Evolutionary conservation across 2,113 vertebrate genomes (phyloP).

Genomic region (Microtus ochrogaster): DNA sequence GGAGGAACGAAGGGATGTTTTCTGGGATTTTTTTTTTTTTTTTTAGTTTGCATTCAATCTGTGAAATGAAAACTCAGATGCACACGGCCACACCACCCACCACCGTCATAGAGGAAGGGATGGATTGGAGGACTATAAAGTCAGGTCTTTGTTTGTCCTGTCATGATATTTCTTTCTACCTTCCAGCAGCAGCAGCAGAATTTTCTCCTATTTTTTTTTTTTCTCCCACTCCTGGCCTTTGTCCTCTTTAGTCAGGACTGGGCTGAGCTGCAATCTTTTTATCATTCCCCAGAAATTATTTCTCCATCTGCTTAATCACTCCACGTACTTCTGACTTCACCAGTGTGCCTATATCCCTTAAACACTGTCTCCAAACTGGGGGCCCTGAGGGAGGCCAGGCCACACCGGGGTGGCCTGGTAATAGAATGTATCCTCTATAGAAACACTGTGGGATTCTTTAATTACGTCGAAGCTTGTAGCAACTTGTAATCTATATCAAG

Average conservation of each 20-base stretch:
- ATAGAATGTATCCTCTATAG: neutral
- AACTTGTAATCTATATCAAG: neutral
- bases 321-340: slow-evolving; percentile 51
- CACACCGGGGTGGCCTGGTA: accelerated
- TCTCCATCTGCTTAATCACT: slow-evolving; percentile 58
- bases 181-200: neutral
- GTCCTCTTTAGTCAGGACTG: slow-evolving; percentile 60
- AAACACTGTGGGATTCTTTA: neutral
- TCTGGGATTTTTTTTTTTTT: neutral
- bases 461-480: neutral
- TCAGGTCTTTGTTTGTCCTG: slow-evolving; percentile 11
- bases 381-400: neutral
- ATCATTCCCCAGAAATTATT: slow-evolving; percentile 60
- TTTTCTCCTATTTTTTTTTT: neutral
- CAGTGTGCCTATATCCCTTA: neutral
- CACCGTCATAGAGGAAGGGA: neutral
- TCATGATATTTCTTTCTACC: slow-evolving; percentile 23
- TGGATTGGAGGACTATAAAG: neutral
- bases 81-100: neutral
- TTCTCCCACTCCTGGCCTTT: slow-evolving; percentile 43
- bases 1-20: neutral
- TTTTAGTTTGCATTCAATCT: slow-evolving; percentile 1
- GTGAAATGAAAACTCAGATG: slow-evolving; percentile 21
- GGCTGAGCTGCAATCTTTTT: slow-evolving; percentile 43
- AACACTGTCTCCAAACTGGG: neutral